phyloP scores from a whole-genome alignment of 2,797 vertebrate genomes.

The Catharus ustulatus region DNA sequence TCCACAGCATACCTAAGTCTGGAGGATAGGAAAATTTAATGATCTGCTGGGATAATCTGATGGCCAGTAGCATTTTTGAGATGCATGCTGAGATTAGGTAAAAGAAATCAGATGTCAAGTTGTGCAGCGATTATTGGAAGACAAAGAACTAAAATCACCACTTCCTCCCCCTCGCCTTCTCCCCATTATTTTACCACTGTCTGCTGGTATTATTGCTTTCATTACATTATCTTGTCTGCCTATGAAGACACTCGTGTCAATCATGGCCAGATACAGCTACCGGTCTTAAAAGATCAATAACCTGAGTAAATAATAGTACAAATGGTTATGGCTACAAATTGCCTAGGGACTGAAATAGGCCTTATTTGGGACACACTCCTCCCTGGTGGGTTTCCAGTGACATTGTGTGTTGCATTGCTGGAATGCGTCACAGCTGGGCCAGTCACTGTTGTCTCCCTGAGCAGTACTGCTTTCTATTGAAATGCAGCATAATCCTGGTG shows the following conservation, averaged over 20 bases:
- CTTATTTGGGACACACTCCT: background rate
- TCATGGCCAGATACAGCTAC: slow-evolving; percentile 2
- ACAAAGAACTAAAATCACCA: slow-evolving; percentile 44
- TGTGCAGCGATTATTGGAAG: slow-evolving; percentile 51
- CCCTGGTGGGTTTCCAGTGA: background rate
- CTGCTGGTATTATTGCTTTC: slow-evolving; percentile 6
- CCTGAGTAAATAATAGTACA: slow-evolving; percentile 4
- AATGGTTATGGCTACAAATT: background rate
- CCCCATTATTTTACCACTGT: slow-evolving; percentile 14
- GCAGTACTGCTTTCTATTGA: background rate
- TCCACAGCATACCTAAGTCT: slow-evolving; percentile 8
- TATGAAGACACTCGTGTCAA: background rate
- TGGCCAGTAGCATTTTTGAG: slow-evolving; percentile 57
- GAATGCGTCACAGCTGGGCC: background rate
- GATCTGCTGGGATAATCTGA: slow-evolving; percentile 61
- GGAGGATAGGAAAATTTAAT: slow-evolving; percentile 55
- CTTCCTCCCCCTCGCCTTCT: background rate
- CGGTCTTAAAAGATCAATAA: background rate
- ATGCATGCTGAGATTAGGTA: slow-evolving; percentile 63
- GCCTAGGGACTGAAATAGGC: background rate
- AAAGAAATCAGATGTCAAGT: slow-evolving; percentile 54
- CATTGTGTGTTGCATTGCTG: background rate
- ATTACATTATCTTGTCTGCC: slow-evolving; percentile 10
- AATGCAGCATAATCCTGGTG: background rate
- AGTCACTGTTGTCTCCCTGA: background rate